A percentile compares a stretch with the other conserved stretches of the same genome.
phyloP scores from a whole-genome alignment of 2,888 invertebrate species.

The Oscheius sp. region DNA sequence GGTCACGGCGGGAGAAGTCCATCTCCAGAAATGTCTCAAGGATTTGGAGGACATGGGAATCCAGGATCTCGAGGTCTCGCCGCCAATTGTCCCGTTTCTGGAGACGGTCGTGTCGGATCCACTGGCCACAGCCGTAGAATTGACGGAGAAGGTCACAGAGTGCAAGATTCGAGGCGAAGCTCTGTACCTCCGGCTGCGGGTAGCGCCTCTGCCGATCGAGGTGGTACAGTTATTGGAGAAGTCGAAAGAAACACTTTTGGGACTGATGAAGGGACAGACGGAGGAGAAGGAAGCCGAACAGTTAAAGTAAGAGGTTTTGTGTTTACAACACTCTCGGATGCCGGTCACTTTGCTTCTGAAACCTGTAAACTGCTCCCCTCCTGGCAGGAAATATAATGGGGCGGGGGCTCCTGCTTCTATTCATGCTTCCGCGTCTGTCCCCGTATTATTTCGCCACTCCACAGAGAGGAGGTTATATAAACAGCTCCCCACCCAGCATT shows the following conservation, averaged over 20 bases:
- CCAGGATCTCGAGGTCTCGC: conserved; percentile 80
- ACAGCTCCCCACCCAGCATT: not conserved
- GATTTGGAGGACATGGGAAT: conserved; percentile 81
- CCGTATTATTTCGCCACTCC: not conserved
- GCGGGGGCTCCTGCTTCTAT: no score
- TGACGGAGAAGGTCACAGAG: conserved; percentile 64
- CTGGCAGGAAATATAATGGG: no score
- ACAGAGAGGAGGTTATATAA: no score
- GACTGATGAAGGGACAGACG: conserved; percentile 50
- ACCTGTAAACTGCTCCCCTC: no score
- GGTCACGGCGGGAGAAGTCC: conserved; percentile 94
- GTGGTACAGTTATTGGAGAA: conserved; percentile 56
- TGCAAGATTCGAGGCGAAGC: conserved; percentile 60
- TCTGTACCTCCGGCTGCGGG: conserved; percentile 61
- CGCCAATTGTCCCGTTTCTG: conserved; percentile 94
- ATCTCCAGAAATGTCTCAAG: conserved; percentile 92
- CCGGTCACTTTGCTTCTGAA: no score
- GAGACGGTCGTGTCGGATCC: conserved; percentile 85
- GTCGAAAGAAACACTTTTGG: conserved; percentile 45
- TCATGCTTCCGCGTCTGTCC: no score
- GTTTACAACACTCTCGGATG: not conserved
- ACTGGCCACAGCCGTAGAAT: conserved; percentile 54
- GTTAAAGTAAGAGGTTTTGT: conserved; percentile 31
- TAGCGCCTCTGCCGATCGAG: conserved; percentile 57
- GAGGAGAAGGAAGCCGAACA: conserved; percentile 39